Conservation (phyloP, 2,113 vertebrate genomes). For the Oenanthe melanoleuca region DNA sequence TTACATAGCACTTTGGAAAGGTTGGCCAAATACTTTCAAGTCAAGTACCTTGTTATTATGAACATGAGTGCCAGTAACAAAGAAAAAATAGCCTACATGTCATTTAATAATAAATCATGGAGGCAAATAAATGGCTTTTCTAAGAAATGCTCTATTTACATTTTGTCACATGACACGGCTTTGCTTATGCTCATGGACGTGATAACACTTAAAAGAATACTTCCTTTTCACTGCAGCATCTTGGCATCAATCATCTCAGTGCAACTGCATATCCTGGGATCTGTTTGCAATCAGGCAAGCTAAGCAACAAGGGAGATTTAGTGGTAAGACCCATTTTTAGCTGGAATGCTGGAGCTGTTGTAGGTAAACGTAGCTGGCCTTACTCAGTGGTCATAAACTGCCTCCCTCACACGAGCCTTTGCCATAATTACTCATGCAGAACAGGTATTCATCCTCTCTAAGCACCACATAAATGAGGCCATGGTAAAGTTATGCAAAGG, state of each 20-base stretch:
- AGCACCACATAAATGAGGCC: conserved; percentile 52
- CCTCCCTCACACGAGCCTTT: conserved; percentile 50
- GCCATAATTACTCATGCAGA: conserved; percentile 56
- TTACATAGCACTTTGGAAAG: conserved; percentile 36
- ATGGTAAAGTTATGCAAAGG: conserved; percentile 47
- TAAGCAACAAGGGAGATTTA: not conserved
- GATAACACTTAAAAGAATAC: conserved; percentile 10
- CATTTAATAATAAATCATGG: conserved; percentile 44
- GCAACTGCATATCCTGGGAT: not conserved
- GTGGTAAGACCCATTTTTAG: not conserved
- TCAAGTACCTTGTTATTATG: conserved; percentile 51
- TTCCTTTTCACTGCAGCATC: conserved; percentile 19
- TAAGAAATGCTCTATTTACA: conserved; percentile 43
- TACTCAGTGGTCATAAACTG: not conserved
- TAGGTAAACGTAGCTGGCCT: conserved; percentile 29
- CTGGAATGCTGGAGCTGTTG: not conserved
- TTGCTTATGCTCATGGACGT: not conserved
- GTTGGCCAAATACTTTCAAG: conserved; percentile 57
- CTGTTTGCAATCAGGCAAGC: conserved; percentile 32
- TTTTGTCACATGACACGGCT: not conserved
- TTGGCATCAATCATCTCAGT: conserved; percentile 20
- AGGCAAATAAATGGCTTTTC: conserved; percentile 41
- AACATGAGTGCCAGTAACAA: conserved; percentile 32
- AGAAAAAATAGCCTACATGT: conserved; percentile 31
- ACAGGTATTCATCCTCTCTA: conserved; percentile 60